phyloP scores from a whole-genome alignment of 2,888 invertebrate genomes.

The Carcina quercana region DNA sequence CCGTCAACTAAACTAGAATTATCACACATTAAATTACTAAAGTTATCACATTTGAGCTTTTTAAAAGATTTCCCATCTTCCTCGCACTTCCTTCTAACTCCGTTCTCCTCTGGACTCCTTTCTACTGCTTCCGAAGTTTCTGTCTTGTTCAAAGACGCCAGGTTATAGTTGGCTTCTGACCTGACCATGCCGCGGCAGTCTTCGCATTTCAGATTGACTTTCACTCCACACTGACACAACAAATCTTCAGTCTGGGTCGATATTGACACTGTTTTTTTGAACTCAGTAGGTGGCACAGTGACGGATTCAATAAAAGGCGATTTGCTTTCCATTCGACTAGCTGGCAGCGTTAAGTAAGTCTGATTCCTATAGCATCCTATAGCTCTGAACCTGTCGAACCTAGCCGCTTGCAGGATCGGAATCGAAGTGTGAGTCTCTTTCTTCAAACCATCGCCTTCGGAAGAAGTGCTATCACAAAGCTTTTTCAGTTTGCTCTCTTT shows the following conservation, averaged over 20 bases:
- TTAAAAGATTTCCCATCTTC: slow-evolving; percentile 46
- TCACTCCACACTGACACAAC: slow-evolving; percentile 46
- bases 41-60: slow-evolving; percentile 64
- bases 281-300: slow-evolving; percentile 38
- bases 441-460: slow-evolving; percentile 48
- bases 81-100: slow-evolving; percentile 39
- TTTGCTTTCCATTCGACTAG: slow-evolving; percentile 50
- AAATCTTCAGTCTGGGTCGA: slow-evolving; percentile 60
- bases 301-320: slow-evolving; percentile 51
- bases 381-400: slow-evolving; percentile 62
- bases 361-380: slow-evolving; percentile 66
- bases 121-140: slow-evolving; percentile 73
- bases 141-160: slow-evolving; percentile 43
- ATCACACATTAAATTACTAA: slow-evolving; percentile 46
- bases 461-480: slow-evolving; percentile 58
- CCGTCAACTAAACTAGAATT: slow-evolving; percentile 31
- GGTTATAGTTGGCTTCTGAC: slow-evolving; percentile 54
- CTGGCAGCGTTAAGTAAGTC: slow-evolving; percentile 59
- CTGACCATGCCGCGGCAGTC: slow-evolving; percentile 49
- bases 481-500: slow-evolving; percentile 61
- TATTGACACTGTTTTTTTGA: slow-evolving; percentile 47
- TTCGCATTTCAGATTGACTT: slow-evolving; percentile 37
- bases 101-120: slow-evolving; percentile 42
- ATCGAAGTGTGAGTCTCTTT: slow-evolving; percentile 62
- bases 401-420: slow-evolving; percentile 63